Evolutionary conservation across 2,113 vertebrate genomes (phyloP), one percentile per base, ranked within the genome.

Genomic region (Euleptes europaea): DNA sequence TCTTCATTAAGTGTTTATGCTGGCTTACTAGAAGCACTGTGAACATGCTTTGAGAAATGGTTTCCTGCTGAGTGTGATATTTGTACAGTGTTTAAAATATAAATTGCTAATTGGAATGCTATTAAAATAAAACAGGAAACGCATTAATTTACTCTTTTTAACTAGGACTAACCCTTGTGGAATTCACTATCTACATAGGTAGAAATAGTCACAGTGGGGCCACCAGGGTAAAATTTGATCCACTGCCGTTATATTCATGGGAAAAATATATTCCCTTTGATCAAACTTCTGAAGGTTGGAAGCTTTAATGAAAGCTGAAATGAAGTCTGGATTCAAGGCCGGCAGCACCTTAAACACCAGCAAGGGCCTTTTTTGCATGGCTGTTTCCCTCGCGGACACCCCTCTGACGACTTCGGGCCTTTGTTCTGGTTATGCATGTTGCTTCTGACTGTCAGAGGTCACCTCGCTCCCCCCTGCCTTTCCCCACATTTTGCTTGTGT

Each of bases 1-100:
- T 92, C 40, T 84, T 90, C 51, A 88, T 88, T 87, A 90, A 91
- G 73, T 85, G 85, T 94, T 93, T 84, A 78, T 91, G 87, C 82
- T 89, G 88, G 70, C 84, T 93, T 74, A 77, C 17, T 35, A 69
- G 47, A 90, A 93, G 84, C 33, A 1, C 60, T 67, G 78, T 83
- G 70, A 31, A 86, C 14, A 69, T 79, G 60, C 28, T 66, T 83
- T 83, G 80, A 51, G 78, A 88, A 92, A 88, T n/a, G 73, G 67
- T 63, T 84, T 70, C 83, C 88, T 44, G 14, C 40, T 87, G 77
- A 57, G 47, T 31, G 72, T 80, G 78, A 49, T 63, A 63, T 81
- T 81, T 84, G 15, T 38, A 72, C 31, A 11, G 42, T 31, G 57
- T 70, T 88, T n/a, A 78, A 51, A 14, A 86, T 81, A 33, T 75